These are phyloP conservation scores for Gadopsis bispinosus DNA, from an alignment of 2,797 vertebrate species.

Conservation along the genomic window DNA sequence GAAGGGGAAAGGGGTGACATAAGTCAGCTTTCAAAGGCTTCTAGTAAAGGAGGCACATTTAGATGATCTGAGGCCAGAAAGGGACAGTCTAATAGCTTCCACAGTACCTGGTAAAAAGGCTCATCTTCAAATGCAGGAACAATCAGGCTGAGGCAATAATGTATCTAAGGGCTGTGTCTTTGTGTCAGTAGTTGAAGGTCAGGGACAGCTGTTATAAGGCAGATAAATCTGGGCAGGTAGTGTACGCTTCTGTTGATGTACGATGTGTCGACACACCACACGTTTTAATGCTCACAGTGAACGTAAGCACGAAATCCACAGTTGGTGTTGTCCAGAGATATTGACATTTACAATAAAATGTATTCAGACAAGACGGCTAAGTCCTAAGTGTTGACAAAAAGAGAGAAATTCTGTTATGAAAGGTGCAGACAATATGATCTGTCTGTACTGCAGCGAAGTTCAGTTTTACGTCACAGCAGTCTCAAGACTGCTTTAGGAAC, in stretches of 20 bases:
- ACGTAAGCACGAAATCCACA: accelerated
- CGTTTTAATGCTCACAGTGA: neutral
- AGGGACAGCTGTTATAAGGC: slow-evolving; percentile 13
- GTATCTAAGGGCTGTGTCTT: slow-evolving; percentile 25
- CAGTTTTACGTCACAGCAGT: slow-evolving; percentile 1
- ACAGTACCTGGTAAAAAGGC: slow-evolving; percentile 43
- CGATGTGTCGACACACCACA: too few relatives aligned
- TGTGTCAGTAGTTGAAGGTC: slow-evolving; percentile 43
- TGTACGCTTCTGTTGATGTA: neutral
- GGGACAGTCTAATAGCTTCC: slow-evolving; percentile 36
- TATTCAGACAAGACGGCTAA: neutral
- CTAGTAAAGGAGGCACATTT: slow-evolving; percentile 15
- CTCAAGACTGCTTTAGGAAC: neutral
- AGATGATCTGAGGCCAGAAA: slow-evolving; percentile 43
- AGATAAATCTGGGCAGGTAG: slow-evolving; percentile 5
- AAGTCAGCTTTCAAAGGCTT: slow-evolving; percentile 43
- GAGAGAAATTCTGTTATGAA: neutral
- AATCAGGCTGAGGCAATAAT: slow-evolving; percentile 45
- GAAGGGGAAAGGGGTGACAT: slow-evolving; percentile 23
- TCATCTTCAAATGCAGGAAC: slow-evolving; percentile 46
- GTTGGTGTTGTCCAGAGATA: neutral
- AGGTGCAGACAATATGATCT: neutral
- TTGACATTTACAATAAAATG: too few relatives aligned
- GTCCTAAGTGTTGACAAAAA: neutral
- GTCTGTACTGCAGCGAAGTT: neutral